Percentiles rank a stretch among this genome's conserved stretches.
These are phyloP conservation scores for human (Homo sapiens) DNA, from an alignment of 2,113 vertebrate genomes.

Conservation along the genomic window DNA sequence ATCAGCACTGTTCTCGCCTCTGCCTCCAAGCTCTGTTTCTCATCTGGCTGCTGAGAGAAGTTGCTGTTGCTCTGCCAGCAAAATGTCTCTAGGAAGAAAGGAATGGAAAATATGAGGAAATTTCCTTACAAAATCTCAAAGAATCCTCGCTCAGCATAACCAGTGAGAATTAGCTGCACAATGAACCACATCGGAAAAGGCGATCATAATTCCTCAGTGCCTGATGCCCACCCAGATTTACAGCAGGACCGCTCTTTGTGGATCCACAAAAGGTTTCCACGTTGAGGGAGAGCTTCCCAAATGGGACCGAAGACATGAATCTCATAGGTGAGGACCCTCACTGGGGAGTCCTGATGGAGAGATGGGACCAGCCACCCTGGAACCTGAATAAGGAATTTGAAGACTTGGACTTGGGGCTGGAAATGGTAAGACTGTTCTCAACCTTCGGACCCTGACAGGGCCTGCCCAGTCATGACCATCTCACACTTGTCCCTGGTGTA, in stretches of 20 bases:
- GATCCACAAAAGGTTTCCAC: not conserved
- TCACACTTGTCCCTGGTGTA: not conserved
- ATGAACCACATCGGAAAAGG: not conserved
- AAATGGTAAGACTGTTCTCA: not conserved
- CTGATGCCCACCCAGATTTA: not conserved
- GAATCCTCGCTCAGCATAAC: slow-evolving; percentile 24
- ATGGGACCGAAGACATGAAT: not conserved
- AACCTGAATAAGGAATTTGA: not conserved
- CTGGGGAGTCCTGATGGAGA: not conserved
- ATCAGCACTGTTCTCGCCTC: not conserved
- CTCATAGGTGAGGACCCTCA: not conserved
- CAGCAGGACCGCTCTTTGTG: not conserved
- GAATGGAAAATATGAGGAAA: slow-evolving; percentile 69
- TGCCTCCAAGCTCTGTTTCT: slow-evolving; percentile 38
- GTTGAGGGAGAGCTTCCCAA: not conserved
- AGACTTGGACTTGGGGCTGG: not conserved
- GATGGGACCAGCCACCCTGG: not conserved
- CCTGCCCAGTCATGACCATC: not conserved
- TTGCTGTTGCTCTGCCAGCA: slow-evolving; percentile 43
- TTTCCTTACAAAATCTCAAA: slow-evolving; percentile 51
- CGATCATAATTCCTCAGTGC: not conserved
- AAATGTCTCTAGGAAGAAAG: slow-evolving; percentile 56
- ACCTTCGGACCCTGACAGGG: not conserved
- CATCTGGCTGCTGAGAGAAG: slow-evolving; percentile 45
- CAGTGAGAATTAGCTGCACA: not conserved